Base-by-base conservation (phyloP, 2,888 invertebrate genomes). In the Nemoura dubitans region DNA sequence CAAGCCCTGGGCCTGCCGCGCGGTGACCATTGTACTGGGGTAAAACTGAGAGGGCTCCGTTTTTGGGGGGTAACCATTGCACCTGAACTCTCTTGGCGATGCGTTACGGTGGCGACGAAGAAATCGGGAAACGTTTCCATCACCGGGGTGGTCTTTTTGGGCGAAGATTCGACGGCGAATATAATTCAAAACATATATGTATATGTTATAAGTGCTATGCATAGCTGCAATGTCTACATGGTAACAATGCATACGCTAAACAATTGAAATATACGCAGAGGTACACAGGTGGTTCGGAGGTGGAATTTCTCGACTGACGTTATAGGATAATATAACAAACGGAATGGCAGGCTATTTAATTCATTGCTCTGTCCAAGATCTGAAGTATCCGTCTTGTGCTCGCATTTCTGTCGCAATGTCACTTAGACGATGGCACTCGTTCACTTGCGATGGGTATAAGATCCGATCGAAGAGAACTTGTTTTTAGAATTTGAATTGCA, bases 311-410 rank as follows among this genome's bases (percentile, higher is more conserved):
- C 21, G 59, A 16, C 59, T 59, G 59, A 59, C 59, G 10, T 36
- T 6, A 36, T 10, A 3, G 5, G 5, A 36, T 3, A 36, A 36
- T 36, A 21, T 21, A 59, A 59, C 59, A 3, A 59, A 59, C 16
- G 59, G 59, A 59, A 59, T 59, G 59, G 59, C 59, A 59, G 59
- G 59, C 59, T 59, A 59, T 59, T 59, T 59, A 59, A 59, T 59
- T 59, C 14, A 59, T 14, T 59, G 59, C 10, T 59, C 59, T 59
- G 59, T 59, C 59, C 21, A 21, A 1, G 59, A 59, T 2, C 2
- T 14, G 59, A 59, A 59, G 59, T 14, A 59, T 59, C 59, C 59
- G 21, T 59, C 59, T 59, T 59, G 59, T 21, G 14, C 59, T 7
- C 14, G 21, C 59, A 59, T 21, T 59, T 59, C 21, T 59, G 59